Conservation (phyloP, 2,797 vertebrate species). For the Sebastolobus altivelis region DNA sequence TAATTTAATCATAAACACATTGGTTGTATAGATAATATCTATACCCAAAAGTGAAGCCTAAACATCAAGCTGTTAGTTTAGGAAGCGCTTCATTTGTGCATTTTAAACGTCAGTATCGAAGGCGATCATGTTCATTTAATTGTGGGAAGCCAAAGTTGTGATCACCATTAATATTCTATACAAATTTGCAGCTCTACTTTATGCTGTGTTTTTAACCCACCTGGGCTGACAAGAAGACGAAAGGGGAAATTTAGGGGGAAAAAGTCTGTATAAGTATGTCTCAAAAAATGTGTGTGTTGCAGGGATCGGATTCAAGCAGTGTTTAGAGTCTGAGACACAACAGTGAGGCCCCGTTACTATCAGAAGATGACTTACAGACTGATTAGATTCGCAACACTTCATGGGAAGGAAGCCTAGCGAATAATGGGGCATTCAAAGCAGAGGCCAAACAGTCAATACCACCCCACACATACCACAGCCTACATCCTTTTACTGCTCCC, state of each 20-base stretch:
- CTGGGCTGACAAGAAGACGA: not conserved
- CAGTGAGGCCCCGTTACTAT: conserved; percentile 34
- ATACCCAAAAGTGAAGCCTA: too few species aligned
- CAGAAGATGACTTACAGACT: conserved; percentile 55
- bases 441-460: conserved; percentile 73
- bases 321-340: conserved; percentile 19
- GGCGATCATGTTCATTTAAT: too few species aligned
- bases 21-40: too few species aligned
- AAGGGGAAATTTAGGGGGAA: not conserved
- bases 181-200: too few species aligned
- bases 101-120: too few species aligned
- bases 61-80: too few species aligned
- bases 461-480: conserved; percentile 64
- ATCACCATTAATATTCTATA: too few species aligned
- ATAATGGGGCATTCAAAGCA: conserved; percentile 77
- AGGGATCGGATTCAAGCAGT: not conserved
- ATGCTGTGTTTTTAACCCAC: conserved; percentile 16
- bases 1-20: too few species aligned
- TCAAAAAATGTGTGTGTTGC: conserved; percentile 11
- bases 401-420: conserved; percentile 58
- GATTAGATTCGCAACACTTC: conserved; percentile 69
- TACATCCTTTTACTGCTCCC: conserved; percentile 56
- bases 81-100: too few species aligned
- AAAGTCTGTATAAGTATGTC: not conserved
- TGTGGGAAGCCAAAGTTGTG: too few species aligned